A percentile compares a stretch with the other conserved stretches of the same genome.
Conservation (phyloP, 2,113 vertebrate genomes). For the Pao palembangensis region DNA sequence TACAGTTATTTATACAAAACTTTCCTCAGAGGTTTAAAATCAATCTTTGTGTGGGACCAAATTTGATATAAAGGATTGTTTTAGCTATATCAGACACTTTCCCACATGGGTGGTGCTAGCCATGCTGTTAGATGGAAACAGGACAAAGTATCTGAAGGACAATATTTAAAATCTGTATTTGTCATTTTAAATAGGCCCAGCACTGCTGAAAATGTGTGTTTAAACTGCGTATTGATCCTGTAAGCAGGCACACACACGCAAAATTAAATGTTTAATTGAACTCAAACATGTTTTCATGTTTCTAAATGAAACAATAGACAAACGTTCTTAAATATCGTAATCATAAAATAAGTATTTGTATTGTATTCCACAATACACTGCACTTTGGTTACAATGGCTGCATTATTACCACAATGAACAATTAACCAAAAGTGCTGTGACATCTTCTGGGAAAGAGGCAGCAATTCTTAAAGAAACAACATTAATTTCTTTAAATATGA, state of each 20-base stretch:
- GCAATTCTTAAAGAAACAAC: slow-evolving; percentile 25
- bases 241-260: slow-evolving; percentile 36
- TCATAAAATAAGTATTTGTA: slow-evolving; percentile 7
- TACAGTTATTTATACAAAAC: slow-evolving; percentile 25
- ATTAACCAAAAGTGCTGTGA: slow-evolving; percentile 33
- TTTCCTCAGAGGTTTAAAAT: not conserved
- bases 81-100: slow-evolving; percentile 11
- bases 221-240: slow-evolving; percentile 4
- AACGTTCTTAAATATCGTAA: slow-evolving; percentile 4
- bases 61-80: slow-evolving; percentile 11
- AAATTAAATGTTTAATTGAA: slow-evolving; percentile 59
- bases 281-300: slow-evolving; percentile 54
- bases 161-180: too few species aligned
- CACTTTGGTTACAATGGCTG: slow-evolving; percentile 27
- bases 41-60: not conserved
- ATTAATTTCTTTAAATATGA: slow-evolving; percentile 27
- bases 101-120: not conserved
- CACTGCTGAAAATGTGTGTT: too few species aligned
- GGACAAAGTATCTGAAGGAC: slow-evolving; percentile 23
- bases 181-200: too few species aligned
- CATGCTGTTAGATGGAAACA: not conserved
- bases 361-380: not conserved
- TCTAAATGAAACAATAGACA: slow-evolving; percentile 49
- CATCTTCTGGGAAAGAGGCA: slow-evolving; percentile 23
- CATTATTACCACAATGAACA: slow-evolving; percentile 18